Base-by-base conservation (phyloP, 2,797 vertebrate genomes). In the Sebastes glaucus region DNA sequence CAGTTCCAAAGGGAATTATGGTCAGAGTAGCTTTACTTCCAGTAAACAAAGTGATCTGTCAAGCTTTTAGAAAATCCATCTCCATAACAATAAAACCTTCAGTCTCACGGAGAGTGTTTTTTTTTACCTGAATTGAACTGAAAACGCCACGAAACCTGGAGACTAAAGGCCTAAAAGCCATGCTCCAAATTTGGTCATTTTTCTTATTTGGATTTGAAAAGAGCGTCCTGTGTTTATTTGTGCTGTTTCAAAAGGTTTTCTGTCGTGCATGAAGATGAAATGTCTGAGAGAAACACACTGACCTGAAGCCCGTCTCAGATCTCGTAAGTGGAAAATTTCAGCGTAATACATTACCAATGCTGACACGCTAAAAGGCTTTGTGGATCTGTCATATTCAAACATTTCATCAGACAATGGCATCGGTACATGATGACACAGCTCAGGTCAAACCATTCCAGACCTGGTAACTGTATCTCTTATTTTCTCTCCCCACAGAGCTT, bases 381-480 rank as follows among this genome's bases (percentile, higher is more conserved):
- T 92, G 79, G 10, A 88, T 90, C 88, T 84, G 77, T 94, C 94
- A 89, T 74, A 92, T 87, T 91, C 79, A 90, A 87, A 85, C 91
- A 90, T 89, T 89, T 92, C 88, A 93, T 88, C 85, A 89, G 81
- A 93, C 92, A 94, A 94, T 88, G 71, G 86, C 82, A 65, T 69
- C 32, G 61, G 84, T 87, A 89, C 87, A 89, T 81, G 83, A 92
- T 93, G 91, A 90, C 88, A 92, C 85, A 81, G 87, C 91, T 87
- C 42, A 84, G 92, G 93, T 94, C 94, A 93, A 93, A 91, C 82
- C 83, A 91, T 94, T 94, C 88, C 92, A 92, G 86, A 91, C 88
- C 87, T 87, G 91, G 93, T 93, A 95, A 95, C 89, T 74, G 67
- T 89, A 94, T 81, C 91, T 87, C 81, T 82, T 82, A 87, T 90